phyloP scores from a whole-genome alignment of 2,113 vertebrate genomes.

The Capra hircus region DNA sequence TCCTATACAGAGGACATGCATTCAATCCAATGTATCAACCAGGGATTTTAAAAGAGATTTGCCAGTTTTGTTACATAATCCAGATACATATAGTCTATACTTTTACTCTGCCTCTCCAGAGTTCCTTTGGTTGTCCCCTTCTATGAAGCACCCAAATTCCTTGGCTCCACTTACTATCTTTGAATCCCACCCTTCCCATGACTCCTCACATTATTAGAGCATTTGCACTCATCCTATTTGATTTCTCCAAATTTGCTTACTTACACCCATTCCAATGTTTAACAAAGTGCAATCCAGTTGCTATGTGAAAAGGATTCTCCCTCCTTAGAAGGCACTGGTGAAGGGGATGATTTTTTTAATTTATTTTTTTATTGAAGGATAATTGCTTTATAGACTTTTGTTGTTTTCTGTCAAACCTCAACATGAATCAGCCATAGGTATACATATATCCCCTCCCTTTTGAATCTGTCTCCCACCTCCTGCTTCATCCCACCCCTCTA shows the following conservation, averaged over 20 bases:
- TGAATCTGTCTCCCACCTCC: neutral
- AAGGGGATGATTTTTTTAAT: neutral
- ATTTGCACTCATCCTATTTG: rapidly evolving
- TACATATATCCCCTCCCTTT: neutral
- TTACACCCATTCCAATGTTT: neutral
- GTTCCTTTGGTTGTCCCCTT: neutral
- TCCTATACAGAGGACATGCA: neutral
- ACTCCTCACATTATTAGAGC: neutral
- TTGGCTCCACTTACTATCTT: neutral
- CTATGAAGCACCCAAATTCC: neutral
- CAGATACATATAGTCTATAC: neutral
- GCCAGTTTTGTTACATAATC: neutral
- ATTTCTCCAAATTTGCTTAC: neutral
- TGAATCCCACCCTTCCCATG: neutral
- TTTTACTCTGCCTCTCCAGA: neutral
- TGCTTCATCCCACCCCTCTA: neutral
- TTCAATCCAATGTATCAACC: neutral
- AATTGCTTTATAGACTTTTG: neutral
- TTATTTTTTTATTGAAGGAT: neutral
- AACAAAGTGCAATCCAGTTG: neutral
- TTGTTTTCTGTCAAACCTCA: neutral
- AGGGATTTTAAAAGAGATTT: neutral
- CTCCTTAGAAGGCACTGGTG: neutral
- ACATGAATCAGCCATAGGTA: neutral
- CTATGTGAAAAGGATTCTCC: neutral